Conservation (phyloP, 2,888 invertebrate species). For the Ischnus inquisitorius region DNA sequence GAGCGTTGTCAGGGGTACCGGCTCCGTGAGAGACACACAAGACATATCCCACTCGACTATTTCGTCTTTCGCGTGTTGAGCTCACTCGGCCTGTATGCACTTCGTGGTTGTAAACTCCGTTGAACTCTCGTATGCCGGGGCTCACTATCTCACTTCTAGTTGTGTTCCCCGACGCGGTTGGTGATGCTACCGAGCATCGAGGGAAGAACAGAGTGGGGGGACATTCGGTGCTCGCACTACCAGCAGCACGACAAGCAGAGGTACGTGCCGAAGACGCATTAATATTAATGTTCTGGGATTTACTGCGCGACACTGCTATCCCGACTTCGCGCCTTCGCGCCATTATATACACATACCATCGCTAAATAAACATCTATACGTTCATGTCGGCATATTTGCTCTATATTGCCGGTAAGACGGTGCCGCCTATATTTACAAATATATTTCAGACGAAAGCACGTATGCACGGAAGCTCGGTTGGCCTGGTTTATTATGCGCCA, state of each 20-base stretch:
- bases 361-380: conserved; percentile 53
- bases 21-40: conserved; percentile 17
- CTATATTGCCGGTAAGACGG: conserved; percentile 27
- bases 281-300: conserved; percentile 83
- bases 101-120: conserved; percentile 74
- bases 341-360: conserved; percentile 38
- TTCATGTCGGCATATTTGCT: conserved; percentile 3
- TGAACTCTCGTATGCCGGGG: conserved; percentile 72
- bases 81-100: conserved; percentile 68
- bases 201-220: conserved; percentile 17
- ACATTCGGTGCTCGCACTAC: conserved; percentile 50
- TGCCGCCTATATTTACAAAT: conserved; percentile 78
- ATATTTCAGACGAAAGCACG: conserved; percentile 71
- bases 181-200: conserved; percentile 53
- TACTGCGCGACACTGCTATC: conserved; percentile 78
- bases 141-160: conserved; percentile 32
- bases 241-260: conserved; percentile 53
- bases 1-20: conserved; percentile 25
- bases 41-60: conserved; percentile 32
- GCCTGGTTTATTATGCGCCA: no score
- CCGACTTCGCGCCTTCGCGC: conserved; percentile 56
- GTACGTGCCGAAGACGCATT: conserved; percentile 82
- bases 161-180: conserved; percentile 43
- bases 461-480: neutral
- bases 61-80: conserved; percentile 19